These are phyloP conservation scores for Pandemis heparana DNA, from an alignment of 2,888 invertebrate species.

Conservation along the genomic window DNA sequence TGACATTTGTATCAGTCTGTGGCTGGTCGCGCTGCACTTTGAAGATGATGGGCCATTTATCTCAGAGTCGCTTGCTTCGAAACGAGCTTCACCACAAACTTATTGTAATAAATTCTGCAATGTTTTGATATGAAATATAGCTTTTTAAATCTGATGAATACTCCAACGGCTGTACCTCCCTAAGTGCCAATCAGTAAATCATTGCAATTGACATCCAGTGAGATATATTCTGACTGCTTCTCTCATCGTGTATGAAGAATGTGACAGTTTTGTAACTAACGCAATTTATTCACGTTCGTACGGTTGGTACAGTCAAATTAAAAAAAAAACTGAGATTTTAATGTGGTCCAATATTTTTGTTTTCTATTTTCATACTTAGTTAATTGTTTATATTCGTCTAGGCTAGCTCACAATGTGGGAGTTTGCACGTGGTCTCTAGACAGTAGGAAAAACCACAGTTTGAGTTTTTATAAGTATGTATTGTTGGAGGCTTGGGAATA, in stretches of 20 bases:
- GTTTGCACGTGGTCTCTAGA: no score
- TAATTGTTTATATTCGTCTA: neutral
- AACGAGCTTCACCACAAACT: conserved; percentile 34
- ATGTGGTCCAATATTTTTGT: neutral
- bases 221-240: neutral
- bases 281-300: neutral
- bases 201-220: conserved; percentile 17
- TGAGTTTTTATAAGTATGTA: no score
- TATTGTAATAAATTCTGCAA: conserved; percentile 24
- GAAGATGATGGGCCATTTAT: conserved; percentile 56
- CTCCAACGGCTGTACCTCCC: neutral
- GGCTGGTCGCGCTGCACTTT: conserved; percentile 46
- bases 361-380: neutral
- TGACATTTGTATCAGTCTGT: conserved; percentile 43
- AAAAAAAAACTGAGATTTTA: neutral
- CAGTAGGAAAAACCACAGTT: no score
- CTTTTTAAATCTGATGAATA: conserved; percentile 3
- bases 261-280: neutral
- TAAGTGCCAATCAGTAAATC: conserved; percentile 12
- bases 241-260: neutral
- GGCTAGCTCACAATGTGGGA: no score
- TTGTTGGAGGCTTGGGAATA: no score
- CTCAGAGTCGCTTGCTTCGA: conserved; percentile 44
- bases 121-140: conserved; percentile 15
- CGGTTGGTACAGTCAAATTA: neutral